phyloP scores from a whole-genome alignment of 2,888 invertebrate genomes.

The Chironomus tentans region DNA sequence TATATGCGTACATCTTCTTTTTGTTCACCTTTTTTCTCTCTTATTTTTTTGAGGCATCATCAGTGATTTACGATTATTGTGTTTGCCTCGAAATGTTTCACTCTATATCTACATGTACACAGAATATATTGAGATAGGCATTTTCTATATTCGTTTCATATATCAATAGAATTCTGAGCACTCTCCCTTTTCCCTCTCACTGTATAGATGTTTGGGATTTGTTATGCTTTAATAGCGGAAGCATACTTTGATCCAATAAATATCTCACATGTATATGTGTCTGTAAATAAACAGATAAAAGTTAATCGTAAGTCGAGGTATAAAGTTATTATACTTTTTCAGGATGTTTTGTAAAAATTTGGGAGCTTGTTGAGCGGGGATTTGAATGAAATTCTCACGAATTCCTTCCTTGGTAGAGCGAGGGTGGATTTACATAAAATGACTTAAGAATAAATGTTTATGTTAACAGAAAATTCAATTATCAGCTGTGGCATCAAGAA shows the following conservation, averaged over 20 bases:
- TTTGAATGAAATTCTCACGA: too few relatives aligned
- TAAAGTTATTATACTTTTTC: neutral
- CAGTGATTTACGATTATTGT: slow-evolving; percentile 22
- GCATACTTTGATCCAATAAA: neutral
- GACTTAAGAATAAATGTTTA: too few relatives aligned
- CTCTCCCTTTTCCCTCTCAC: neutral
- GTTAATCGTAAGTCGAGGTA: neutral
- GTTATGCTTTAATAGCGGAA: neutral
- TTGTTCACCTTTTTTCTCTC: neutral
- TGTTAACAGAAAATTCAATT: too few relatives aligned
- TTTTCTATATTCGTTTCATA: neutral
- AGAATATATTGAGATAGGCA: neutral
- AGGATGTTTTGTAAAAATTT: too few relatives aligned
- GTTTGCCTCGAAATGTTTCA: neutral
- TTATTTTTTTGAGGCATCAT: neutral
- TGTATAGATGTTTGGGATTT: neutral
- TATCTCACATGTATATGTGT: neutral
- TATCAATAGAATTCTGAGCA: neutral
- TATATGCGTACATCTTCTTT: neutral
- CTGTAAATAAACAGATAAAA: neutral
- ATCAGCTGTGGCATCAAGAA: too few relatives aligned
- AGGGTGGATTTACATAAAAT: too few relatives aligned
- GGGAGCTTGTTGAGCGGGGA: neutral
- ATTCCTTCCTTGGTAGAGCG: too few relatives aligned
- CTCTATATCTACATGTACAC: neutral